Base-by-base conservation (phyloP, 2,888 invertebrate genomes). In the Acleris cristana region DNA sequence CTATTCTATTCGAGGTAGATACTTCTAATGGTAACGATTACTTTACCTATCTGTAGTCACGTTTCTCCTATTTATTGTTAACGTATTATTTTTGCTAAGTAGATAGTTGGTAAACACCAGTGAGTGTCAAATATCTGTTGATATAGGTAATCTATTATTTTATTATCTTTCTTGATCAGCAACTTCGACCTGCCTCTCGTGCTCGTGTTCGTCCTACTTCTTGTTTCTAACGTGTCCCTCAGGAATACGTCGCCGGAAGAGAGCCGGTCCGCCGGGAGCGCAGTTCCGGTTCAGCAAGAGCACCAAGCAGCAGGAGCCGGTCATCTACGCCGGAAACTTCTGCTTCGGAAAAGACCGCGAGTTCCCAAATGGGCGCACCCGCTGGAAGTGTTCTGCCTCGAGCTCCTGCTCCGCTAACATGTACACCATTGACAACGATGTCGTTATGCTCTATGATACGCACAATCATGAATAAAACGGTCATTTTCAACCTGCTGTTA, bases 381-480 rank as follows among this genome's bases (percentile, higher is more conserved):
- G 83, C 5, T 88, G 86, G 85, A 81, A 82, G 49, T 88, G 87
- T 71, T 75, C 81, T 69, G 69, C 70, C 23, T 73, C 80, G 21
- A 79, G 78, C 12, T 80, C 74, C 6, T 88, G 87, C 64, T 79
- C 77, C 2, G 86, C 88, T 5, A 84, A 83, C 72, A 83, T 87
- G 21, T 85, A 84, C 74, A 86, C 86, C 3, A 79, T 86, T 16
- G 82, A 83, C 49, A 77, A 77, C 1, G 81, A 84, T 64, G 85
- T 88, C 3, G 85, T 87, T 1, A 74, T 85, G 5, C 78, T 87
- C 56, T 80, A 85, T 58, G 85, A 86, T 69, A 83, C 80, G 62
- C 88, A 88, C 73, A 74, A 81, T 52, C 87, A 88, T 69, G 70
- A 71, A n/a, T 70, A 71, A 48, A 14, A 40, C 40, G 3, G 40